Evolutionary conservation across 2,113 vertebrate species (phyloP), one percentile per base, ranked within the genome.

Genomic region (Rhinoderma darwinii): DNA sequence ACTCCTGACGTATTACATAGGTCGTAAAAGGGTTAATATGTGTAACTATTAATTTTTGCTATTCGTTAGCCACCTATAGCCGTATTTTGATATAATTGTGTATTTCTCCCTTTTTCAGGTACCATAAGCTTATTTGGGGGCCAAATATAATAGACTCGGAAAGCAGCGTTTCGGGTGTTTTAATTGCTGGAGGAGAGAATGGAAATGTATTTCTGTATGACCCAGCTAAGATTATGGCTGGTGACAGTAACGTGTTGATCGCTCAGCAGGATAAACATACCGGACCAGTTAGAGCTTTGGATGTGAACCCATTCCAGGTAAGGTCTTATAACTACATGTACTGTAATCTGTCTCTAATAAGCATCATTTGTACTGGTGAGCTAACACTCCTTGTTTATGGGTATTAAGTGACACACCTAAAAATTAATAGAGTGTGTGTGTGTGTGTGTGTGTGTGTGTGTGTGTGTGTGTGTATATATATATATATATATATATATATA

Each of bases 41-140:
- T n/a, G n/a, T n/a, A n/a, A n/a, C n/a, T n/a, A n/a, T n/a, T n/a
- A n/a, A n/a, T n/a, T n/a, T n/a, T n/a, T n/a, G n/a, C n/a, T n/a
- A n/a, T n/a, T n/a, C n/a, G n/a, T n/a, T 14, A 54, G 51, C 5
- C 51, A 11, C 3, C 5, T 61, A 25, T n/a, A 61, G 59, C n/a
- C 25, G 2, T 61, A 9, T 61, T 72, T 22, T 22, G 37, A 20
- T 68, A 72, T 11, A 22, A 41, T 72, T 47, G 35, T 30, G 27
- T 41, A 0, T 35, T 35, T 51, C 27, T 47, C 22, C 6, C n/a
- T 54, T 91, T 89, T 92, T 18, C 90, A 99, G 98, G 91, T 99
- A 99, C 91, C 97, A 99, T 92, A 98, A 97, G 84, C 93, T 99
- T 88, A 96, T 97, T 66, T 99, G 98, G 98, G 96, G 96, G 17